Conservation (phyloP, 1,140 invertebrate genomes). For the Cyphomyrmex costatus region DNA sequence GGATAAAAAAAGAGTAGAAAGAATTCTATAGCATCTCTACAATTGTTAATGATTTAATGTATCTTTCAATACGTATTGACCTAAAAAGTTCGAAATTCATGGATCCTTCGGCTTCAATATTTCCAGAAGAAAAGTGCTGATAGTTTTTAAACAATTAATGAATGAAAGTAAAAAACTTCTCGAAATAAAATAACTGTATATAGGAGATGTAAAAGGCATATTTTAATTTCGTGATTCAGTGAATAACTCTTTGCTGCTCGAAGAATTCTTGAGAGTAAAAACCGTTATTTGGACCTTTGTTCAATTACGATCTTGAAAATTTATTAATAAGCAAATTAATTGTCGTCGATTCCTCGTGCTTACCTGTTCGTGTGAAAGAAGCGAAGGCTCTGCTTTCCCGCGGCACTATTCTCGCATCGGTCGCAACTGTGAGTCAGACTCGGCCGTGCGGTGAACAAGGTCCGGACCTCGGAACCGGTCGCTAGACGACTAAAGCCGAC, state of each 20-base stretch:
- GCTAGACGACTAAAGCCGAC: slow-evolving; percentile 78
- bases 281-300: not conserved
- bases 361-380: slow-evolving; percentile 60
- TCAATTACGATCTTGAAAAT: not conserved
- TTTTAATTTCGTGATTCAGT: not conserved
- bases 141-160: not conserved
- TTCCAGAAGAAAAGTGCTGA: not conserved
- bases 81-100: not conserved
- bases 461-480: slow-evolving; percentile 80
- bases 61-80: not conserved
- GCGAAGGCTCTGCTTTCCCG: slow-evolving; percentile 52
- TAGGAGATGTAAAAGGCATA: not conserved
- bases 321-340: not conserved
- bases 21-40: slow-evolving; percentile 4
- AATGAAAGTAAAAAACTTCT: not conserved
- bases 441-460: slow-evolving; percentile 58
- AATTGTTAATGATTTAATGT: not conserved
- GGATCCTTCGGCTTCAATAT: not conserved
- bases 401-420: slow-evolving; percentile 62
- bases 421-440: slow-evolving; percentile 53
- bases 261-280: not conserved
- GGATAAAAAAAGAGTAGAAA: not conserved
- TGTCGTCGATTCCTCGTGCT: not conserved
- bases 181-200: slow-evolving; percentile 1
- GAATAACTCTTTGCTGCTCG: not conserved